Conservation (phyloP, 2,113 vertebrate species). For the Genyomyrus donnyi region DNA sequence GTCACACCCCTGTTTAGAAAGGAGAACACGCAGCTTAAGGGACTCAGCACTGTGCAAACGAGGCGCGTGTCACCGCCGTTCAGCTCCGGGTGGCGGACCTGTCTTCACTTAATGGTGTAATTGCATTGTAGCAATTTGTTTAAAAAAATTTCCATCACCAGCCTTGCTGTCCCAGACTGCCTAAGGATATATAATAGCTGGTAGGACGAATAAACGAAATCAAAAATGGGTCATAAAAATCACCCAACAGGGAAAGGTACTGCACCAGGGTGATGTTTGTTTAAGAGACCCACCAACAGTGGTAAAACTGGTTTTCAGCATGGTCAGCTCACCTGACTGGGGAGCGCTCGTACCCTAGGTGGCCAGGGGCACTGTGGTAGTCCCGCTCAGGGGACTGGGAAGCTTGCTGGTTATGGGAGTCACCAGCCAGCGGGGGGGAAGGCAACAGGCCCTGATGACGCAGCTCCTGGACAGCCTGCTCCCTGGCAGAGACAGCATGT, state of each 20-base stretch:
- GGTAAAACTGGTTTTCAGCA: background rate
- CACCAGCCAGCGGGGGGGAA: background rate
- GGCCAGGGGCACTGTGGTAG: background rate
- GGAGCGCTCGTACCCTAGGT: background rate
- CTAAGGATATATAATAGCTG: background rate
- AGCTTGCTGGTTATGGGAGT: background rate
- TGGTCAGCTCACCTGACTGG: constrained; percentile 13
- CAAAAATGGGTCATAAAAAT: background rate
- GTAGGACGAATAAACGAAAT: background rate
- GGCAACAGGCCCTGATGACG: constrained; percentile 14
- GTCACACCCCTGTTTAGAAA: constrained; percentile 10
- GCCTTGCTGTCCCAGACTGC: background rate
- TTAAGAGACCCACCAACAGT: background rate
- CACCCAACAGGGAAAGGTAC: background rate
- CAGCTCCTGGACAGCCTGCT: constrained; percentile 14
- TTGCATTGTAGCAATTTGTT: background rate
- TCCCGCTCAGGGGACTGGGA: constrained; percentile 14
- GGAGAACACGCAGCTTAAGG: background rate
- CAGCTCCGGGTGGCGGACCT: background rate
- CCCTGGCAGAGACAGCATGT: background rate
- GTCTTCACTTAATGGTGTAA: background rate
- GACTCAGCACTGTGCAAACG: background rate
- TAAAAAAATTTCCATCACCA: background rate
- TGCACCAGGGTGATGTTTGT: background rate
- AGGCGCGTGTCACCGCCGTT: background rate